Base-by-base conservation (phyloP, 2,888 invertebrate genomes). In the Lepidocyrtoides sp. region DNA sequence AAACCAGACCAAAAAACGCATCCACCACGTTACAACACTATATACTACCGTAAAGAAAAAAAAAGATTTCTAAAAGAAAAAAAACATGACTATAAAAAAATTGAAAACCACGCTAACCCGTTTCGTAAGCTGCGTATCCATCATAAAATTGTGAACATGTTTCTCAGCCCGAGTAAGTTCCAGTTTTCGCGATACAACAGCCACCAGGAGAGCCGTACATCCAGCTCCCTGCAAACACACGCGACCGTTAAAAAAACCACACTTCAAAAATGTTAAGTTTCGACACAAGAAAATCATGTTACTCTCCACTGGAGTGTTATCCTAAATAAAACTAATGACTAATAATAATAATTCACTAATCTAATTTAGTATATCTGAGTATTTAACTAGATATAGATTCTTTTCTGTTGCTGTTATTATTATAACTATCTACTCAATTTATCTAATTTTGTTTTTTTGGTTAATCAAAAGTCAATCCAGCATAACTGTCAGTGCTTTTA, bases 91-190 rank as follows among this genome's bases (percentile, higher is more conserved):
- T 10, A 63, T 20, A 63, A 63, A 26, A 63, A 23, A 12, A 44
- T 26, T 48, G 29, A 51, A 48, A 57, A 79, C 54, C 17, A 72
- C 51, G 96, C 97, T 97, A 97, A 99, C 99, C 97, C 99, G 97
- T 97, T 99, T 99, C 95, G 99, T 99, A 96, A 99, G 97, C 96
- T 99, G 99, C 95, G 99, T 99, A 96, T 99, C 99, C 99, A 99
- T 99, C 99, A 99, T 99, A 96, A 99, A 99, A 96, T 99, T 99
- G 96, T 99, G 99, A 95, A 99, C 99, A 96, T 99, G 99, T 96
- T 99, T 99, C 96, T 99, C 99, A 94, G 99, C 99, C 96, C 99
- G 97, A 95, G 99, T 98, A 95, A 99, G 97, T 96, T 99, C 99
- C 96, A 99, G 96, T 96, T 99, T 99, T 95, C 99, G 97, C 95